Evolutionary conservation across 2,797 vertebrate species (phyloP).

Genomic region (Lepilemur septentrionalis): DNA sequence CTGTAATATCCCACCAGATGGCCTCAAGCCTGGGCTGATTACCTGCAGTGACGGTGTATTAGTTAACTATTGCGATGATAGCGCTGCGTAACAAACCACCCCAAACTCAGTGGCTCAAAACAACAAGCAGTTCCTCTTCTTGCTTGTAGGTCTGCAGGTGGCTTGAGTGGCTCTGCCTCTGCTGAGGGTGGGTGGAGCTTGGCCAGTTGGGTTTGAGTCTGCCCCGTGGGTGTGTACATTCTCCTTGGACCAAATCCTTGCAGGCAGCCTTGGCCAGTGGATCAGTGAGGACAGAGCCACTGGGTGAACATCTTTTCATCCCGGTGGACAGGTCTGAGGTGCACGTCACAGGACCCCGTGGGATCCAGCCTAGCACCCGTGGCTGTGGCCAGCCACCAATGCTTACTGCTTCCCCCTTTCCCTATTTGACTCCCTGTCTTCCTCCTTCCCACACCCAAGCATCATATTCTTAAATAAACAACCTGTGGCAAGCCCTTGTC

Average conservation of each 20-base stretch:
- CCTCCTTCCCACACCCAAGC: background rate
- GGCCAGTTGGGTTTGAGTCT: background rate
- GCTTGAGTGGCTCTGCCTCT: background rate
- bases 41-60: background rate
- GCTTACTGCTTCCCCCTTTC: too few species aligned
- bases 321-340: background rate
- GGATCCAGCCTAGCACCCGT: background rate
- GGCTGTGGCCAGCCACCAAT: background rate
- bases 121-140: background rate
- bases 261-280: background rate
- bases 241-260: too few species aligned
- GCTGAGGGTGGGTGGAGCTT: background rate
- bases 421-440: background rate
- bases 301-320: background rate
- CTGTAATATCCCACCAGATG: background rate
- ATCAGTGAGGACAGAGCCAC: too few species aligned
- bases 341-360: fast-evolving
- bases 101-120: background rate
- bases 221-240: fast-evolving
- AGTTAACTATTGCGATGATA: background rate
- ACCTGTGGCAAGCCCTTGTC: background rate
- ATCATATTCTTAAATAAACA: background rate
- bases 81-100: background rate
- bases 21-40: background rate
- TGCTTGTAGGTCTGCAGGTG: background rate